Conservation (phyloP, 2,797 vertebrate species). For the Notolepis coatsorum region DNA sequence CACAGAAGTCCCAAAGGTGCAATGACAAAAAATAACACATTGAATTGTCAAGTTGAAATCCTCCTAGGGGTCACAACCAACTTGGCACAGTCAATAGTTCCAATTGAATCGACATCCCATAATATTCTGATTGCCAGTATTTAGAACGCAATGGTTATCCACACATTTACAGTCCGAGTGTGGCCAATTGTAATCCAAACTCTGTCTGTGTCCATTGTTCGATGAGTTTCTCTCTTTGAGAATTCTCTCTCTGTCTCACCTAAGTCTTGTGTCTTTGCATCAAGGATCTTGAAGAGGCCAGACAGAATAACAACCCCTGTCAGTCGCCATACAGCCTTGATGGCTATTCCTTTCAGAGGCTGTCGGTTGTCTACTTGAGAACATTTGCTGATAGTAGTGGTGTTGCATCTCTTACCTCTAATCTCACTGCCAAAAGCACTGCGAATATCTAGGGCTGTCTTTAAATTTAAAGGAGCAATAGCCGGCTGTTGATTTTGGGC, state of each 20-base stretch:
- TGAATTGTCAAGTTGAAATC: neutral
- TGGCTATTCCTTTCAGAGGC: too few species aligned
- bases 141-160: too few species aligned
- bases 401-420: neutral
- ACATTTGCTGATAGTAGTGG: neutral
- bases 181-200: neutral
- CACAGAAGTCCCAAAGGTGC: slow-evolving; percentile 16
- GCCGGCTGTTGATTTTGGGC: too few species aligned
- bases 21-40: neutral
- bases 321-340: too few species aligned
- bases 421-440: neutral
- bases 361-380: too few species aligned
- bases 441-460: neutral
- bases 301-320: too few species aligned
- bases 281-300: neutral
- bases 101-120: too few species aligned
- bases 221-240: neutral
- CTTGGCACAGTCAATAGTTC: neutral
- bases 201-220: slow-evolving; percentile 6
- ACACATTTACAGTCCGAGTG: too few species aligned
- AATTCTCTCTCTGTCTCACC: too few species aligned
- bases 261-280: neutral
- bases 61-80: neutral
- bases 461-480: too few species aligned
- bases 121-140: too few species aligned